Conservation (phyloP, 92 coral and sea anemone species). For the Epizoanthus illoricatus region DNA sequence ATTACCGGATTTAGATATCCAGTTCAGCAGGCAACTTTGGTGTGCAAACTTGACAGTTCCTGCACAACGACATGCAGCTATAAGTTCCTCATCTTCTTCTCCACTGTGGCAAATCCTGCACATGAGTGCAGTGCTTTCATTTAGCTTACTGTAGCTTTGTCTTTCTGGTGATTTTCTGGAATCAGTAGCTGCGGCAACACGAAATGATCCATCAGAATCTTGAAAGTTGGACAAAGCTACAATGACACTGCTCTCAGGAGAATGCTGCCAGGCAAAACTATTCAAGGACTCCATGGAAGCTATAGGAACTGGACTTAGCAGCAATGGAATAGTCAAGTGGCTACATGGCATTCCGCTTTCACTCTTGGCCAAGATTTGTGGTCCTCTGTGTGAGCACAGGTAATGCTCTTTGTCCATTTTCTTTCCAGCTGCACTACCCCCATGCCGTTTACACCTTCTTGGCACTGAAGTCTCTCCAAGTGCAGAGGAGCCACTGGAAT, state of each 20-base stretch:
- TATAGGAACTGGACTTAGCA: conserved; percentile 21
- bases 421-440: neutral
- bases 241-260: conserved; percentile 9
- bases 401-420: conserved; percentile 47
- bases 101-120: conserved; percentile 94
- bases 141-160: conserved; percentile 40
- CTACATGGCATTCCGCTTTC: neutral
- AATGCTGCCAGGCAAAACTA: neutral
- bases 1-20: conserved; percentile 96
- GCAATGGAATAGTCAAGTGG: neutral
- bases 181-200: neutral
- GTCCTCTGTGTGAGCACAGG: conserved; percentile 60
- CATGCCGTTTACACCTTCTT: neutral
- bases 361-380: conserved; percentile 35
- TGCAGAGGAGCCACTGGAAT: conserved; percentile 16
- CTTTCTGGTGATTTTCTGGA: conserved; percentile 8
- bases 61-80: conserved; percentile 82
- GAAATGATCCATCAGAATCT: neutral
- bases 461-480: conserved; percentile 4
- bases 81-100: conserved; percentile 84
- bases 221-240: conserved; percentile 1
- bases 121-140: conserved; percentile 68
- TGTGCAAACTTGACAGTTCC: conserved; percentile 96
- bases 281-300: conserved; percentile 29
- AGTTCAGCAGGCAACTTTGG: conserved; percentile 82